Conservation (phyloP, 2,797 vertebrate species). For the Erethizon dorsatum region DNA sequence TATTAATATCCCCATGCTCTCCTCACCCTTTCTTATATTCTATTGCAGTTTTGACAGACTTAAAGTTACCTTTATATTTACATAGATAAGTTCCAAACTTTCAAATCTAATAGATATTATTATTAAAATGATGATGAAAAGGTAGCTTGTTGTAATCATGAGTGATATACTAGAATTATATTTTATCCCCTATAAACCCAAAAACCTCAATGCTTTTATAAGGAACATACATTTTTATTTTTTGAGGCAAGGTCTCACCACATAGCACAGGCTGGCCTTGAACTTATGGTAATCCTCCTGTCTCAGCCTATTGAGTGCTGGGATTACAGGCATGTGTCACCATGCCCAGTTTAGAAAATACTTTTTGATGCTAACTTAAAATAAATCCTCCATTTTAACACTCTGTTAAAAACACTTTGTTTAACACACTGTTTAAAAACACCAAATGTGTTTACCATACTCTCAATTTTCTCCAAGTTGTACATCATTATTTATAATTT, state of each 20-base stretch:
- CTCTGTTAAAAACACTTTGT: background rate
- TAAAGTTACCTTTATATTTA: slow-evolving; percentile 39
- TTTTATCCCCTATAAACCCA: background rate
- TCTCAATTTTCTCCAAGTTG: background rate
- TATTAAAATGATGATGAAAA: background rate
- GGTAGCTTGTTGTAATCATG: background rate
- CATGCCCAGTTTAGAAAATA: background rate
- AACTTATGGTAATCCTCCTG: background rate
- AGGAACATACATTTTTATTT: background rate
- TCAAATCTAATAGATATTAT: slow-evolving; percentile 4
- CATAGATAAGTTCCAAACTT: slow-evolving; percentile 19
- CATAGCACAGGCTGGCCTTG: background rate
- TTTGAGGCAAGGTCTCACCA: too few relatives aligned
- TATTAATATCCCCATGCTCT: background rate
- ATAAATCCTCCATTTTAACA: slow-evolving; percentile 19
- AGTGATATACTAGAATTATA: background rate
- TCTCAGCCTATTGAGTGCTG: background rate
- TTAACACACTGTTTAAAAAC: too few relatives aligned
- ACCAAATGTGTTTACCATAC: background rate
- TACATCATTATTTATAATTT: background rate
- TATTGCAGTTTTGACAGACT: slow-evolving; percentile 10
- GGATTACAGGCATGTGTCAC: background rate
- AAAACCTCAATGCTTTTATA: background rate
- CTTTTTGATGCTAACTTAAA: background rate
- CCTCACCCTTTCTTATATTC: background rate